Conservation (phyloP, 2,888 invertebrate genomes). For the Eugnorisma glareosa region DNA sequence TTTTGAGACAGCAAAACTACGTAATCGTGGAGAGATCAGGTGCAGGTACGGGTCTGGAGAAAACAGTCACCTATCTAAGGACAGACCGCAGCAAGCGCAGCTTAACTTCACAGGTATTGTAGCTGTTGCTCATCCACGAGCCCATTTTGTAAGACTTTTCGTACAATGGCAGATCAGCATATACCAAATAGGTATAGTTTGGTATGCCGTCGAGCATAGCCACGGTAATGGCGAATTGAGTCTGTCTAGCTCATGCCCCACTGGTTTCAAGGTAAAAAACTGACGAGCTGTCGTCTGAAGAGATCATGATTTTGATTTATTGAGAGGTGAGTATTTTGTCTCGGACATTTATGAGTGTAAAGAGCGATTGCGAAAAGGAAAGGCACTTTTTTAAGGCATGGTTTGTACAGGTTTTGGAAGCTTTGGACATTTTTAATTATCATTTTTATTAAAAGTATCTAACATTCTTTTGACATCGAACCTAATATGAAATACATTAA, state of each 20-base stretch:
- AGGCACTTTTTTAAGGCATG: neutral
- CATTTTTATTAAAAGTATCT: no score
- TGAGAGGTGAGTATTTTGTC: slow-evolving; percentile 9
- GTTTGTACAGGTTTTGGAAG: neutral
- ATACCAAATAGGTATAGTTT: neutral
- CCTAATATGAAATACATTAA: no score
- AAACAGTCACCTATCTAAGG: neutral
- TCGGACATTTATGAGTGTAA: neutral
- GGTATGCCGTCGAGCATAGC: neutral
- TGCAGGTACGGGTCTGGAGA: neutral
- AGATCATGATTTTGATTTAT: slow-evolving; percentile 50
- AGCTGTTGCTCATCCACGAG: no score
- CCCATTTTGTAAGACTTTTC: neutral
- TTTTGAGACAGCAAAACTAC: neutral
- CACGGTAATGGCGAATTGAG: slow-evolving; percentile 25
- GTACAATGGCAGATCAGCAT: neutral
- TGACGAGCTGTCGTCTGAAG: slow-evolving; percentile 22
- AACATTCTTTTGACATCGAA: no score
- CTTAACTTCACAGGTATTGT: neutral
- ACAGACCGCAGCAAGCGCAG: no score
- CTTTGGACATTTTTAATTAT: neutral
- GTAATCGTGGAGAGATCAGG: no score
- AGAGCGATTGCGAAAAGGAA: neutral
- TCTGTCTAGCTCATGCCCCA: slow-evolving; percentile 15
- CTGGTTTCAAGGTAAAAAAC: slow-evolving; percentile 27